Base-by-base conservation (phyloP, 1,140 invertebrate genomes). In the Riptortus pedestris region DNA sequence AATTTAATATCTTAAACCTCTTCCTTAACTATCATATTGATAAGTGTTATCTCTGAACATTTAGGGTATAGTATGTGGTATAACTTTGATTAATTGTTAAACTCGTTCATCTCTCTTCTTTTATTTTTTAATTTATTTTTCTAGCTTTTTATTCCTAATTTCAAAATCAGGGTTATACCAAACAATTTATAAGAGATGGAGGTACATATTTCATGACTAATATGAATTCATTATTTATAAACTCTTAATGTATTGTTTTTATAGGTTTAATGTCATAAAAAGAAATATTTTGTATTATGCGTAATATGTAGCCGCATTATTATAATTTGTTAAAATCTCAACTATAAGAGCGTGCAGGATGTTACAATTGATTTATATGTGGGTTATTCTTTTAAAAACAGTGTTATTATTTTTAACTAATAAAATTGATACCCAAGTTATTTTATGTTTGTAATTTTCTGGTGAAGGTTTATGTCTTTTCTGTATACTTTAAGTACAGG, bases 371-470 rank as follows among this genome's bases (percentile, higher is more conserved):
- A 55, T 55, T 55, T 55, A 24, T 55, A 55, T 55, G 51, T 55
- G 51, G 51, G 51, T 24, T 55, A 24, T 24, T 55, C 14, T 38
- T 38, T 24, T 24, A 55, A 24, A 55, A 24, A 55, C 51, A 55
- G 51, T 55, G 51, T 55, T 55, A 55, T 55, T 55, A 55, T 55
- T 55, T 55, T 55, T 55, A 55, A 55, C 51, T 55, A 55, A 55
- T 55, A 55, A 55, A 55, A 55, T 55, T 55, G 51, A 55, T 55
- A 55, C 51, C 51, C 51, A 24, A 55, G 51, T 55, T 55, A 24
- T 38, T 14, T 38, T n/a, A n/a, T n/a, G n/a, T n/a, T n/a, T n/a
- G n/a, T n/a, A n/a, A n/a, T n/a, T n/a, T n/a, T n/a, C n/a, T n/a
- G n/a, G n/a, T n/a, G n/a, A n/a, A n/a, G n/a, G n/a, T n/a, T n/a